Percentiles rank a stretch among this genome's conserved stretches.
Evolutionary conservation across 1,140 invertebrate genomes (phyloP).

Genomic region (Choristoneura fumiferana): DNA sequence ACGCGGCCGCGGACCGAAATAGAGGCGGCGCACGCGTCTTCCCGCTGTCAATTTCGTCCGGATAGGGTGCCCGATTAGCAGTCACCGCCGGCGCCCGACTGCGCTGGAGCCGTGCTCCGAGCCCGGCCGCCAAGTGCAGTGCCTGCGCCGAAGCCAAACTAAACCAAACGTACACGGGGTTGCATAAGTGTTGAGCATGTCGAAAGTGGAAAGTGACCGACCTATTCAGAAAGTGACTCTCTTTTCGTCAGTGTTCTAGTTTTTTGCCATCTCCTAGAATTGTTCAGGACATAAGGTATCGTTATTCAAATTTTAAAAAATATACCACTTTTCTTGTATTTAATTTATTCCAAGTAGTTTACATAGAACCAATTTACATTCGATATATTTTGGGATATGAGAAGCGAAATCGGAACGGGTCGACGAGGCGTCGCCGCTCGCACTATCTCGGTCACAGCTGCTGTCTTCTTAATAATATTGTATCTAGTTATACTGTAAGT

Average conservation of each 20-base stretch:
- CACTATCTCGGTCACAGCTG: slow-evolving; percentile 68
- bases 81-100: slow-evolving; percentile 26
- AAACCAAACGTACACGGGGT: not conserved
- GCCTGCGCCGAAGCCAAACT: not conserved
- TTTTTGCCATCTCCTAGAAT: not conserved
- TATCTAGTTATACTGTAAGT: not conserved
- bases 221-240: not conserved
- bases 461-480: slow-evolving; percentile 41
- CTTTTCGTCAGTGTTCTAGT: slow-evolving; percentile 3
- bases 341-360: slow-evolving; percentile 26
- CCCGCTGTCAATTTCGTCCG: slow-evolving; percentile 72
- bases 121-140: slow-evolving; percentile 13
- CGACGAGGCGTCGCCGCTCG: slow-evolving; percentile 62
- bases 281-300: not conserved
- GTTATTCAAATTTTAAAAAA: not conserved
- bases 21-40: slow-evolving; percentile 69
- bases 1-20: slow-evolving; percentile 72
- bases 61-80: slow-evolving; percentile 69
- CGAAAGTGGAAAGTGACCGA: not conserved
- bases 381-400: slow-evolving; percentile 75
- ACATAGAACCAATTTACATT: slow-evolving; percentile 46
- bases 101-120: slow-evolving; percentile 19
- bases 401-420: slow-evolving; percentile 66
- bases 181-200: slow-evolving; percentile 14
- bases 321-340: not conserved